Base-by-base conservation (phyloP, 2,113 vertebrate genomes). In the Oryzias curvinotus region DNA sequence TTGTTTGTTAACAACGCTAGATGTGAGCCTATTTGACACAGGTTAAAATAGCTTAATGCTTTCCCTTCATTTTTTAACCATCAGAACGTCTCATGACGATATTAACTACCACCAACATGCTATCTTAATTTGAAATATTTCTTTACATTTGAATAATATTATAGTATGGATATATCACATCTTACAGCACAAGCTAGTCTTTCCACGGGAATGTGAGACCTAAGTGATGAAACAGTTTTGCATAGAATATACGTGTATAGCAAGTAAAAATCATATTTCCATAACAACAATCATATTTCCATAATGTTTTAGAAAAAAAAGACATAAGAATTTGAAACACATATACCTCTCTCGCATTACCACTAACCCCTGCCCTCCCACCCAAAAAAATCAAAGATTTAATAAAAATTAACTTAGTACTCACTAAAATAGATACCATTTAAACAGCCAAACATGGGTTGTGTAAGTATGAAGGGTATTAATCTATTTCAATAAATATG, bases 161-260 rank as follows among this genome's bases (percentile, higher is more conserved):
- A 71, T 79, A 64, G 67, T 51, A 68, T 78, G 68, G 21, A 25
- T n/a, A 65, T 74, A 64, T 83, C 68, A 66, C 66, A 79, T 71
- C 77, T 52, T 63, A 73, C 69, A 60, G 58, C 52, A 69, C 41
- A 65, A 63, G 70, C 54, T 78, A 52, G 52, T 67, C 53, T 51
- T 73, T 78, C 72, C 78, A 75, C 57, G 75, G 62, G 73, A 87
- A 85, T 73, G 80, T 76, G 59, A 52, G 79, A 62, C 42, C 74
- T 65, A 62, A 80, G 60, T 74, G n/a, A 83, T 73, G 57, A 76
- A 66, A 68, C 55, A 69, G 72, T 50, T 76, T 92, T 92, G 91
- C 91, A 92, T 92, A 92, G 91, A 85, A 88, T 75, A 67, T 83
- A 71, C 75, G 82, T 77, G 70, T 4, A 45, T 77, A 66, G 72